Conservation (phyloP, 2,888 invertebrate species). For the Nemurella pictetii region DNA sequence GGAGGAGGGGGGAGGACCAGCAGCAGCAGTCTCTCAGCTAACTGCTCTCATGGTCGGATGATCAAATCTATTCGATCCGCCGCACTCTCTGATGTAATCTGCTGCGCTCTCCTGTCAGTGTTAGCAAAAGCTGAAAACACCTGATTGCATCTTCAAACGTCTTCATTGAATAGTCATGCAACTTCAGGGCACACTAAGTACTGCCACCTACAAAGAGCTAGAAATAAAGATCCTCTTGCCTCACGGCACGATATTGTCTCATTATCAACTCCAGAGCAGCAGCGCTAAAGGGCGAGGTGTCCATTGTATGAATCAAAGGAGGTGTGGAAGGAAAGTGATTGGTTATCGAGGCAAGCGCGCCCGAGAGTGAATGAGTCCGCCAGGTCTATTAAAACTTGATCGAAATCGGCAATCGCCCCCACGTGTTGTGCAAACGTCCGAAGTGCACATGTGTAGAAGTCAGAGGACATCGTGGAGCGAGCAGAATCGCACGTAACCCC, state of each 20-base stretch:
- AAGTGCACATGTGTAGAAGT: neutral
- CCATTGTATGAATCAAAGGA: neutral
- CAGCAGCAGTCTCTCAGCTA: neutral
- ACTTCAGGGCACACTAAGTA: neutral
- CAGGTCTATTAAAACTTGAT: neutral
- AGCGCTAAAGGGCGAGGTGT: neutral
- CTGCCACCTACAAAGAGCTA: neutral
- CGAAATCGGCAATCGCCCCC: neutral
- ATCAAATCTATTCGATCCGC: neutral
- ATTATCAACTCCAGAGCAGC: neutral
- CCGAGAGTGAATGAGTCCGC: neutral
- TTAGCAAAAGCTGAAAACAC: neutral
- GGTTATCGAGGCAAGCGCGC: neutral
- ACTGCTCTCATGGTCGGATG: neutral
- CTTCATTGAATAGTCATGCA: neutral
- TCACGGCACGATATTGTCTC: neutral
- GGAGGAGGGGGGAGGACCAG: neutral
- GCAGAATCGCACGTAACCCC: too few species aligned
- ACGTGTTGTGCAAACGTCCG: neutral
- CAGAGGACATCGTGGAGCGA: too few species aligned
- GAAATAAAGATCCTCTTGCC: neutral
- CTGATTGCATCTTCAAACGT: neutral
- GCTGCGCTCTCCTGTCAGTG: neutral
- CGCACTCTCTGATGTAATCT: neutral
- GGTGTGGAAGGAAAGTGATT: neutral